These are phyloP conservation scores for Gryllus longicercus DNA, from an alignment of 2,888 invertebrate species.

Conservation along the genomic window DNA sequence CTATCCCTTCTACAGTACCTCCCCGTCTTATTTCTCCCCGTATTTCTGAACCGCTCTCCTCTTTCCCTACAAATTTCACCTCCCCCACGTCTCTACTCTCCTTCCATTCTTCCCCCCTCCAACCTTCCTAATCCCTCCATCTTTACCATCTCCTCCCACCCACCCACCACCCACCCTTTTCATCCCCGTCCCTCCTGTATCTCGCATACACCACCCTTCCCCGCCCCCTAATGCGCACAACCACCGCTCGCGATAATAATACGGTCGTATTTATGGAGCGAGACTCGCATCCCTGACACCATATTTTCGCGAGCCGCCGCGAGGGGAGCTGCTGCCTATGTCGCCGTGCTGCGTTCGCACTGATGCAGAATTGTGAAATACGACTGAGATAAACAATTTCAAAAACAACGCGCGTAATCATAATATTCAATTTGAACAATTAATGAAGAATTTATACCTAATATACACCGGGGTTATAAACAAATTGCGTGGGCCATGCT, in stretches of 20 bases:
- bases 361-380: not conserved
- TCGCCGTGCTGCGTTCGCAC: no score
- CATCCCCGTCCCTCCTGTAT: not conserved
- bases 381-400: slow-evolving; percentile 3
- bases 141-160: not conserved
- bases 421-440: slow-evolving; percentile 17
- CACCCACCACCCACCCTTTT: not conserved
- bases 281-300: not conserved
- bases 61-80: no score
- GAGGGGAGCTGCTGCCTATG: not conserved
- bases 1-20: no score
- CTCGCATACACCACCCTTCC: not conserved
- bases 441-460: slow-evolving; percentile 17
- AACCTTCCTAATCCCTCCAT: no score
- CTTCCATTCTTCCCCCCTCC: no score
- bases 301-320: not conserved
- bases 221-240: not conserved
- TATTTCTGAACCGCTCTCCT: no score
- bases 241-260: not conserved
- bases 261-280: not conserved
- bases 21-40: no score
- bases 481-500: not conserved
- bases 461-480: not conserved
- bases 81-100: no score
- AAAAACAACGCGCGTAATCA: not conserved